Conservation (phyloP, 2,888 invertebrate species). For the Xanthorhoe spadicearia region DNA sequence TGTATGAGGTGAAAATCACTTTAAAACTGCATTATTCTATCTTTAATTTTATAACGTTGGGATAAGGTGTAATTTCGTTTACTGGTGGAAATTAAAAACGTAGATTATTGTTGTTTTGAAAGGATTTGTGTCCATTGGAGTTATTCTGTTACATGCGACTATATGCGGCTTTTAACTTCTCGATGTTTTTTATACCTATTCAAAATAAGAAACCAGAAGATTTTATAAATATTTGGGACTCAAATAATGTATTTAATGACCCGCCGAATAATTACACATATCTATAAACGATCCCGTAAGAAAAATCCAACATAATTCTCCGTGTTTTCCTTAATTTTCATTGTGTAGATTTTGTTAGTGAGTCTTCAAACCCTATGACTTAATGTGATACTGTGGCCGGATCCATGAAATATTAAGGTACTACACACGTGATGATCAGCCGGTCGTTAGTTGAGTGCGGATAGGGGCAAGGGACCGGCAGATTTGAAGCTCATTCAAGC, state of each 20-base stretch:
- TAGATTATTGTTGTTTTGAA: neutral
- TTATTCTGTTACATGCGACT: too few relatives aligned
- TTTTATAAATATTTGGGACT: too few relatives aligned
- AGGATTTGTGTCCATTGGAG: neutral
- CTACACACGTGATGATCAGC: slow-evolving; percentile 41
- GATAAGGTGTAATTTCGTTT: neutral
- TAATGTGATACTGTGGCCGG: neutral
- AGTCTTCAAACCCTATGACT: neutral
- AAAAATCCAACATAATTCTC: too few relatives aligned
- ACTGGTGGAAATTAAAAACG: neutral
- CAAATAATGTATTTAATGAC: too few relatives aligned
- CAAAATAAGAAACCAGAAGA: too few relatives aligned
- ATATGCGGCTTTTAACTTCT: too few relatives aligned
- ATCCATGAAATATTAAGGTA: slow-evolving; percentile 34
- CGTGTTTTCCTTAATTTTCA: too few relatives aligned
- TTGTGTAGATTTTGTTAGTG: neutral
- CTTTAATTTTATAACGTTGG: neutral
- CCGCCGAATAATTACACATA: too few relatives aligned
- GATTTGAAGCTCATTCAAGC: slow-evolving; percentile 47
- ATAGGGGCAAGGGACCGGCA: slow-evolving; percentile 37
- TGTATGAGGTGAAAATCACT: neutral
- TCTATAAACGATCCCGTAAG: too few relatives aligned
- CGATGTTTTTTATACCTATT: too few relatives aligned
- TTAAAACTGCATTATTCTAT: neutral
- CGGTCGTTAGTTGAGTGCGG: slow-evolving; percentile 43